Conservation (phyloP, 2,797 vertebrate species). For the Sebastes glaucus region DNA sequence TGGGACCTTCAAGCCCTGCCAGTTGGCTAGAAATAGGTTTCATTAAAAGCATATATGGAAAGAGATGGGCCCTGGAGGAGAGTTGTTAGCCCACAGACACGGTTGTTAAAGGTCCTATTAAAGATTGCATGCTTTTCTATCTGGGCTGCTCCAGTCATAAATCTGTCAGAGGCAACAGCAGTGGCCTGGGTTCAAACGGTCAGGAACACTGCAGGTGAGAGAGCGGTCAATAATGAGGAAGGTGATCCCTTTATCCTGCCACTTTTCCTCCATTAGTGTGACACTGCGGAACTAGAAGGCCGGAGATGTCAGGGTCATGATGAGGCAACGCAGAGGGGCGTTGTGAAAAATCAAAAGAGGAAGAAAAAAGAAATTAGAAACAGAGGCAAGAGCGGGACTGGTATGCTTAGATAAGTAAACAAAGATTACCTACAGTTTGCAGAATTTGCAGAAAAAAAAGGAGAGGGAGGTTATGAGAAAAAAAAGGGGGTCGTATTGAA, state of each 20-base stretch:
- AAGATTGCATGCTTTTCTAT: conserved; percentile 49
- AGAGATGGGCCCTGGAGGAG: conserved; percentile 52
- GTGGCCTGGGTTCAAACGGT: conserved; percentile 64
- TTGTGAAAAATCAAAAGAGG: not conserved
- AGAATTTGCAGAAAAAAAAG: conserved; percentile 19
- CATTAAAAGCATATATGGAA: conserved; percentile 62
- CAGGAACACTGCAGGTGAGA: conserved; percentile 71
- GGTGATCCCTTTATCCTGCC: conserved; percentile 25
- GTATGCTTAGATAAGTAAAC: conserved; percentile 46
- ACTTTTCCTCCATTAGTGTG: no score
- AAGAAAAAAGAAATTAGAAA: not conserved
- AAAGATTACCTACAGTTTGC: conserved; percentile 35
- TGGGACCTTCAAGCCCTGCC: conserved; percentile 45
- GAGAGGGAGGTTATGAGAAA: conserved; percentile 15
- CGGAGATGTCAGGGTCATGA: not conserved
- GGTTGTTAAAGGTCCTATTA: conserved; percentile 53
- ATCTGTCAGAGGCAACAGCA: conserved; percentile 61
- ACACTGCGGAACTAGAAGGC: no score
- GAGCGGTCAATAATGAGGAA: conserved; percentile 36
- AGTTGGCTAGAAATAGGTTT: conserved; percentile 57
- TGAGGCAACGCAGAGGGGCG: conserved; percentile 10
- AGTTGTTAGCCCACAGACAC: conserved; percentile 43
- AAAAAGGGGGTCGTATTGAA: conserved; percentile 3
- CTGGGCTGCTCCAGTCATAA: conserved; percentile 52
- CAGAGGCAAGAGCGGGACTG: not conserved